phyloP scores from a whole-genome alignment of 1,140 invertebrate genomes.

The Leptoteleia sp. region DNA sequence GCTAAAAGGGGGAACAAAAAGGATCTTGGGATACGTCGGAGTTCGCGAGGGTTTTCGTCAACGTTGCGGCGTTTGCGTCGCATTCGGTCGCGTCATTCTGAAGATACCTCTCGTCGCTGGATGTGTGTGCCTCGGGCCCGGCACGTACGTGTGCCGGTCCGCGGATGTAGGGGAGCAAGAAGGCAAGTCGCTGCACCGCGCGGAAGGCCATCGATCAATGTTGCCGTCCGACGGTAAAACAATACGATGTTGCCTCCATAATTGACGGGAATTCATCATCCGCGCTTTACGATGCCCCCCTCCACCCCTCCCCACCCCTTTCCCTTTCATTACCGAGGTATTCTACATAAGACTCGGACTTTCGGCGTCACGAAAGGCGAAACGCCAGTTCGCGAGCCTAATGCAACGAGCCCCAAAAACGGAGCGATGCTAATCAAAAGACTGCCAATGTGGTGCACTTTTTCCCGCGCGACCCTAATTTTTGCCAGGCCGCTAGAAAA shows the following conservation, averaged over 20 bases:
- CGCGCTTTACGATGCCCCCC: conserved; percentile 73
- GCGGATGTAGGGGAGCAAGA: conserved; percentile 58
- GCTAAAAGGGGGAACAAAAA: conserved; percentile 28
- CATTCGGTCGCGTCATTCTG: conserved; percentile 61
- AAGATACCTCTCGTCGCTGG: conserved; percentile 45
- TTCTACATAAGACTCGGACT: conserved; percentile 40
- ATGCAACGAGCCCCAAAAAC: conserved; percentile 12
- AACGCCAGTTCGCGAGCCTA: conserved; percentile 17
- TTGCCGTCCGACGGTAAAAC: conserved; percentile 80
- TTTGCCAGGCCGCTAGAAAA: too few species aligned
- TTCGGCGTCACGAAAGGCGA: conserved; percentile 56
- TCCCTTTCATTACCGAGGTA: conserved; percentile 33
- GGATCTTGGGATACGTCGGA: conserved; percentile 29
- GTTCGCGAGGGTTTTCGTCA: conserved; percentile 40
- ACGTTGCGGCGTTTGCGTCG: conserved; percentile 42
- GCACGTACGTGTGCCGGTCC: conserved; percentile 32
- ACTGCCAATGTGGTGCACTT: neutral
- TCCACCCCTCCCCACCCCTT: too few species aligned
- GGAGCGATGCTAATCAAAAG: conserved; percentile 18
- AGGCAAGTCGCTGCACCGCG: conserved; percentile 57
- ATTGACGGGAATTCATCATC: conserved; percentile 82
- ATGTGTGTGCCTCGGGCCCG: conserved; percentile 29
- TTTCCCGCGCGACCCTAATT: too few species aligned
- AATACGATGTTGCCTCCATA: conserved; percentile 81
- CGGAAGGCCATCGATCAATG: conserved; percentile 79